phyloP scores from a whole-genome alignment of 2,113 vertebrate species.

The Telmatochromis brachygnathus region DNA sequence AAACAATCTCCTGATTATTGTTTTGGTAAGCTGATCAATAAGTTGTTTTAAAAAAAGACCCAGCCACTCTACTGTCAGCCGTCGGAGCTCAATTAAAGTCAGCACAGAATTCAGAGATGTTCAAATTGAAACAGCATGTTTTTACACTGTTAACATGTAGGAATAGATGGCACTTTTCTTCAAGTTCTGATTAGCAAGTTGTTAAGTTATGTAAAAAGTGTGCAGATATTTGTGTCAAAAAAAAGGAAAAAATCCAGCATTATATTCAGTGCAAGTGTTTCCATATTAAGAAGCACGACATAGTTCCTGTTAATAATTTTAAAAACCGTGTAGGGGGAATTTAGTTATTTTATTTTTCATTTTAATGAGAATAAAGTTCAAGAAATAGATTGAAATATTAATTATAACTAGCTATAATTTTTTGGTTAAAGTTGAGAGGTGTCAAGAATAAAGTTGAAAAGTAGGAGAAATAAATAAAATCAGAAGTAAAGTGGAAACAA shows the following conservation, averaged over 20 bases:
- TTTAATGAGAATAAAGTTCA: neutral
- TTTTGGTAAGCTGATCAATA: neutral
- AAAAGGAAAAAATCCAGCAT: neutral
- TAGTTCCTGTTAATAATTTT: neutral
- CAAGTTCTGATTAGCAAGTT: neutral
- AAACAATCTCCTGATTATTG: neutral
- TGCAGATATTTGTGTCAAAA: neutral
- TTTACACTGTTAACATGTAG: neutral
- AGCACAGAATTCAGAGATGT: neutral
- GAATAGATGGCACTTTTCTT: neutral
- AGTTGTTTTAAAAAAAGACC: neutral
- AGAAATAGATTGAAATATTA: neutral
- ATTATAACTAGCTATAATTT: neutral
- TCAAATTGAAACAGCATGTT: neutral
- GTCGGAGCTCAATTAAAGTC: neutral
- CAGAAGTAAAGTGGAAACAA: neutral
- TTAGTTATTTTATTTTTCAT: neutral
- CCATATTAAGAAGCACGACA: neutral
- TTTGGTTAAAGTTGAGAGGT: neutral
- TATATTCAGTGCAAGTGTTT: neutral
- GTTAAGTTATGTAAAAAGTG: neutral
- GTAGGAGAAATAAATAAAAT: neutral
- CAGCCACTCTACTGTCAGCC: neutral
- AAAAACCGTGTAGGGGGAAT: rapidly evolving
- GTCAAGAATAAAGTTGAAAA: neutral